Conservation (phyloP, 2,113 vertebrate genomes). For the Crotalus tigris region DNA sequence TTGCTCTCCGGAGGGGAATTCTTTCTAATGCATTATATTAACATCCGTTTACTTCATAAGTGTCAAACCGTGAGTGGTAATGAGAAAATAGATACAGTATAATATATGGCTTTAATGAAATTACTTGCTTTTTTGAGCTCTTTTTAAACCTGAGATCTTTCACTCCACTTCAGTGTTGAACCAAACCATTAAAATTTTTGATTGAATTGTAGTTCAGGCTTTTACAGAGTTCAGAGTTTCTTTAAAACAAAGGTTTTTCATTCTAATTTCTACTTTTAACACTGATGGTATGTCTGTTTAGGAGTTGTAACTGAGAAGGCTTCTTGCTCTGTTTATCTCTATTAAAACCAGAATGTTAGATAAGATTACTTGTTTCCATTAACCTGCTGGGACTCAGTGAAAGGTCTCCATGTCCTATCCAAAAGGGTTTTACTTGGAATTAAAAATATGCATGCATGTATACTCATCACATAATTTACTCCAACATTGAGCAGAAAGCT, state of each 20-base stretch:
- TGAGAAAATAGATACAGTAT: constrained; percentile 46
- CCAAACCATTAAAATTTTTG: neutral
- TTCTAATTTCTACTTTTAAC: neutral
- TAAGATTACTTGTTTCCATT: neutral
- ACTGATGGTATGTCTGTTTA: neutral
- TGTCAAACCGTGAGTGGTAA: constrained; percentile 54
- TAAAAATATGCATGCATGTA: neutral
- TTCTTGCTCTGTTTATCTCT: neutral
- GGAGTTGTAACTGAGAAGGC: neutral
- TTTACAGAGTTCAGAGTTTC: neutral
- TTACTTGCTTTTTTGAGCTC: constrained; percentile 33
- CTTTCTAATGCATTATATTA: constrained; percentile 62
- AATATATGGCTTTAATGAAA: constrained; percentile 60
- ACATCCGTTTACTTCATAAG: constrained; percentile 68
- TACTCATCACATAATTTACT: neutral
- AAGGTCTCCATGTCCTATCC: neutral
- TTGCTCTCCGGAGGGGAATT: constrained; percentile 65
- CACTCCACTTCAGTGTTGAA: constrained; percentile 1
- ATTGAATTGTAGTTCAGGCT: neutral
- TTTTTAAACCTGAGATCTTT: constrained; percentile 17
- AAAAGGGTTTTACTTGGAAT: neutral
- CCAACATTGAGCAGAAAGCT: neutral
- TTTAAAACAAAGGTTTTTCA: neutral
- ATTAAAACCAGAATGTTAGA: neutral
- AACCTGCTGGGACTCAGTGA: neutral